Base-by-base conservation (phyloP, 2,113 vertebrate species). In the Podilymbus podiceps region DNA sequence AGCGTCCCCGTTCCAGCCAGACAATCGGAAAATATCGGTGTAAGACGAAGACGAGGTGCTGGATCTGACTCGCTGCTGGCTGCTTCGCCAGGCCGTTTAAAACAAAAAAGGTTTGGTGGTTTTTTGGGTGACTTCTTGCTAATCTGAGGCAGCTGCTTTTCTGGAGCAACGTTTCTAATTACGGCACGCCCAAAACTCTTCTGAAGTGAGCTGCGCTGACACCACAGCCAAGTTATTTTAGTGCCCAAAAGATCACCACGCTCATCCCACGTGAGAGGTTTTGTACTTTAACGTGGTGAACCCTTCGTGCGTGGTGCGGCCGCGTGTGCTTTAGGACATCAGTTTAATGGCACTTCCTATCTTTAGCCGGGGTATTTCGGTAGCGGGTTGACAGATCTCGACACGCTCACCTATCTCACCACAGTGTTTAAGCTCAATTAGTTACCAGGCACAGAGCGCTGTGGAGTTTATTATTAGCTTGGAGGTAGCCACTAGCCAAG, bases 1-100 rank as follows among this genome's bases (percentile, higher is more conserved):
- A 3, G 40, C 1, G 0, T 28, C 18, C 59, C 56, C 0, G 2
- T 64, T 60, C 31, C 2, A 1, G 44, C 33, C 23, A 33, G 23
- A 35, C 52, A 35, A 7, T 5, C 1, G 7, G 71, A 25, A 67
- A 35, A 66, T 12, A 13, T 0, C 0, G 0, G 17, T 10, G 38
- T 5, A 3, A 25, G 12, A 0, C 0, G 0, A 75, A 73, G 35
- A 19, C 3, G 1, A 8, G 58, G 79, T 3, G 25, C 3, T 10
- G 50, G 73, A 25, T 14, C 11, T 5, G 66, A 18, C 35, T 40
- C 15, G 24, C 50, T 27, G 20, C 64, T 40, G 73, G 44, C 63
- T 16, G 52, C 69, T 49, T 44, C 72, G 24, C 12, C 23, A 20
- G 35, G 42, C 27, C 30, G 23, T 22, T 63, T 46, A 9, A 25